phyloP scores from a whole-genome alignment of 1,140 invertebrate species.

The Drosophila sulfurigaster region DNA sequence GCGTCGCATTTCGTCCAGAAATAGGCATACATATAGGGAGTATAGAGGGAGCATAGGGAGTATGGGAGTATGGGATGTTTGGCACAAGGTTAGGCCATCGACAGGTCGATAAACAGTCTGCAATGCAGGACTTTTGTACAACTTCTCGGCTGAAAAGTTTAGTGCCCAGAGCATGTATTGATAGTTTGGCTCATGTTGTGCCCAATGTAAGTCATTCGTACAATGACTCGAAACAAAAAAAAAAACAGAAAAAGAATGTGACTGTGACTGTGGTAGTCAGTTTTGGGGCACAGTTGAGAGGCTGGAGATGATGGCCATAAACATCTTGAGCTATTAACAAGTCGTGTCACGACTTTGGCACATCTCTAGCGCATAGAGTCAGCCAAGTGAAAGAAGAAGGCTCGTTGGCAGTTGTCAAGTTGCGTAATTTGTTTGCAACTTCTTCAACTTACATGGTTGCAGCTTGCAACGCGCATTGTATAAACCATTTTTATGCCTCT shows the following conservation, averaged over 20 bases:
- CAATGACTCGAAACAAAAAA: constrained; percentile 56
- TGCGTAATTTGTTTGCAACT: constrained; percentile 81
- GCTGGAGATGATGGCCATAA: constrained; percentile 48
- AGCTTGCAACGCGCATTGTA: constrained; percentile 49
- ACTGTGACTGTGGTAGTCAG: constrained; percentile 1
- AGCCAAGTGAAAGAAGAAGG: constrained; percentile 55
- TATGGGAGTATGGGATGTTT: background rate
- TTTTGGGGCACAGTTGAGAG: constrained; percentile 14
- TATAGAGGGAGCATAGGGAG: background rate
- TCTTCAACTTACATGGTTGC: constrained; percentile 43
- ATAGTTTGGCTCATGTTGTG: constrained; percentile 27
- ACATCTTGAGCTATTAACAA: background rate
- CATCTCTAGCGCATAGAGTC: constrained; percentile 40
- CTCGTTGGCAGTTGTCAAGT: constrained; percentile 58
- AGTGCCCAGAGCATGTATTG: constrained; percentile 30
- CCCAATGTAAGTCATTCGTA: constrained; percentile 74
- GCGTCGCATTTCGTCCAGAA: constrained; percentile 31
- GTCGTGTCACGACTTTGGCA: constrained; percentile 4
- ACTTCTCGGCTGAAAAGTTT: background rate
- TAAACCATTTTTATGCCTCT: constrained; percentile 54
- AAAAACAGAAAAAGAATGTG: background rate
- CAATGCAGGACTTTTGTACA: background rate
- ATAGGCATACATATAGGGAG: constrained; percentile 10
- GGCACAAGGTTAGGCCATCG: constrained; percentile 20
- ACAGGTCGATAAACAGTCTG: constrained; percentile 8